Evolutionary conservation across 2,797 vertebrate species (phyloP).

Genomic region (Oreochromis grahami): DNA sequence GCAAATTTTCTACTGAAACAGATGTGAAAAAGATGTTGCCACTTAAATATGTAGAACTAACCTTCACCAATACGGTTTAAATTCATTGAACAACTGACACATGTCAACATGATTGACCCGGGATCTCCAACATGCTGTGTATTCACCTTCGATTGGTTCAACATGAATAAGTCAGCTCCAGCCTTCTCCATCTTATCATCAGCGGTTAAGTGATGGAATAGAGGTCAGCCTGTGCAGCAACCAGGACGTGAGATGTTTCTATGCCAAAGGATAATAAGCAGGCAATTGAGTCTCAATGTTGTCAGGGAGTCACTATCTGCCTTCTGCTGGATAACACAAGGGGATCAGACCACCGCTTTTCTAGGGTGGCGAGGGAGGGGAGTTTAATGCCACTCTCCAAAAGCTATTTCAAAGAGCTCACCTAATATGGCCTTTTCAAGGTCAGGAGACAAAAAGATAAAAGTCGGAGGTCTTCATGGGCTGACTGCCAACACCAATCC

Average conservation of each 20-base stretch:
- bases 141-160: constrained; percentile 44
- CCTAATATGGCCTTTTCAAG: constrained; percentile 36
- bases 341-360: constrained; percentile 51
- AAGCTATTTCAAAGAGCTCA: constrained; percentile 61
- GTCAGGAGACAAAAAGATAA: constrained; percentile 15
- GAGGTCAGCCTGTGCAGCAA: constrained; percentile 51
- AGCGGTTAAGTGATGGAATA: constrained; percentile 61
- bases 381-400: constrained; percentile 55
- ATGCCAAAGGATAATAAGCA: constrained; percentile 66
- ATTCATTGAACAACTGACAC: constrained; percentile 35
- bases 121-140: constrained; percentile 31
- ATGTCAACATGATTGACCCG: constrained; percentile 47
- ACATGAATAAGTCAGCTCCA: constrained; percentile 58
- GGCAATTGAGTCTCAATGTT: constrained; percentile 54
- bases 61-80: constrained; percentile 14
- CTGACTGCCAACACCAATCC: background rate
- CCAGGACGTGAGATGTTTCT: constrained; percentile 68
- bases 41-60: constrained; percentile 13
- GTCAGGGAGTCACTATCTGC: constrained; percentile 50
- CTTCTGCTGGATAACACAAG: constrained; percentile 57
- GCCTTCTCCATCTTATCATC: constrained; percentile 57
- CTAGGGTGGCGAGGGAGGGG: constrained; percentile 2
- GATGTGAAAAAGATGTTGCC: background rate
- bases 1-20: background rate
- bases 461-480: background rate